Percentiles rank a stretch among this genome's conserved stretches.
Conservation (phyloP, 2,888 invertebrate genomes). For the Chironomus tentans region DNA sequence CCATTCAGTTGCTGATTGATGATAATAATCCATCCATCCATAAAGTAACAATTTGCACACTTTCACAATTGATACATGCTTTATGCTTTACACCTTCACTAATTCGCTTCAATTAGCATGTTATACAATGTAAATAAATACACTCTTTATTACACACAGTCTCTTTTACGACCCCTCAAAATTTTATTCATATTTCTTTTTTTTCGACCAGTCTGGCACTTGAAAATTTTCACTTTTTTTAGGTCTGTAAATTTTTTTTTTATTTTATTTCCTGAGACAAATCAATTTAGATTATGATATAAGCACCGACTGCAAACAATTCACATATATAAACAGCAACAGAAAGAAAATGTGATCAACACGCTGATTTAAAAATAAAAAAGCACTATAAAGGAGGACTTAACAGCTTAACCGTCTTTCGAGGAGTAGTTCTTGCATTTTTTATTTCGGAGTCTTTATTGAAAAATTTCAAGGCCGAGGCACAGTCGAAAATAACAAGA, state of each 20-base stretch:
- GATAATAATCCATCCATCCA: not conserved
- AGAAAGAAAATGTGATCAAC: not conserved
- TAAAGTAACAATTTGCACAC: not conserved
- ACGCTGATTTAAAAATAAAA: not conserved
- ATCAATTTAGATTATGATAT: too few relatives aligned
- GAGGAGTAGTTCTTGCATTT: conserved; percentile 26
- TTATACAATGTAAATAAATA: not conserved
- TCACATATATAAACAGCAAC: too few relatives aligned
- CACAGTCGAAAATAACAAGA: conserved; percentile 25
- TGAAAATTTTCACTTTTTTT: not conserved
- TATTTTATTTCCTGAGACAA: not conserved
- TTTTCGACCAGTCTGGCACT: not conserved
- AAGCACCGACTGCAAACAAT: too few relatives aligned
- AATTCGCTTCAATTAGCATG: not conserved
- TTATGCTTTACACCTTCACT: not conserved
- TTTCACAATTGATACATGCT: not conserved
- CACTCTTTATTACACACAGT: too few relatives aligned
- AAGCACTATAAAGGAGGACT: not conserved
- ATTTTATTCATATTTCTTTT: too few relatives aligned
- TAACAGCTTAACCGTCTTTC: conserved; percentile 23
- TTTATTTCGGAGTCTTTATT: conserved; percentile 26
- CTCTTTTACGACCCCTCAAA: not conserved
- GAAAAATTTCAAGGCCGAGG: conserved; percentile 25
- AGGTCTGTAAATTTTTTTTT: not conserved
- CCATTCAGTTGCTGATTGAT: not conserved